Evolutionary conservation across 2,113 vertebrate genomes (phyloP).

Genomic region (human (Homo sapiens)): DNA sequence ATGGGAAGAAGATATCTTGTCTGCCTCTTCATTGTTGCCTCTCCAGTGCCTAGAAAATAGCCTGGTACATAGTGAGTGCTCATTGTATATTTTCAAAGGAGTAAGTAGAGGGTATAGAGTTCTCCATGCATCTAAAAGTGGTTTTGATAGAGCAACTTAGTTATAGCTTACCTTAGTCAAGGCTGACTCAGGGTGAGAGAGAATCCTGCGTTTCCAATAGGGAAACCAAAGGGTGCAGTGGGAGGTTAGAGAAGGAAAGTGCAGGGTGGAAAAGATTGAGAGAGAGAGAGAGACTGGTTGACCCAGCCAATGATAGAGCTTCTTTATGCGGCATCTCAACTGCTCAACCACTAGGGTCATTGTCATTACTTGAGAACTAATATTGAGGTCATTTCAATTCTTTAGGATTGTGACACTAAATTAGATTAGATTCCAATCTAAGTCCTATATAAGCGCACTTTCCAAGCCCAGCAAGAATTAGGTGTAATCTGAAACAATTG

Average conservation of each 20-base stretch:
- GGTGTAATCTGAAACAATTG: not conserved
- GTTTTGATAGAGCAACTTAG: not conserved
- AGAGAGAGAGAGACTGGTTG: not conserved
- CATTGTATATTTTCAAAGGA: not conserved
- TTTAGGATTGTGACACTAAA: conserved; percentile 12
- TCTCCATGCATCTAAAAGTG: not conserved
- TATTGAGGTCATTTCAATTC: not conserved
- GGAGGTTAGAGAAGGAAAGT: not conserved
- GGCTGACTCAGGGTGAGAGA: not conserved
- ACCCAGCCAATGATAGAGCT: not conserved
- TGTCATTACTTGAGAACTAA: not conserved
- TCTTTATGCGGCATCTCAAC: not conserved
- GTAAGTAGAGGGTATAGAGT: not conserved
- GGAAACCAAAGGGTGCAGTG: not conserved
- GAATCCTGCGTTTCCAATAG: not conserved
- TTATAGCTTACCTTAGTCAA: not conserved
- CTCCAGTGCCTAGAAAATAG: not conserved
- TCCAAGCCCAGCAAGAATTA: not conserved
- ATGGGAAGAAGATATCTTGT: not conserved
- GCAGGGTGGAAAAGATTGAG: not conserved
- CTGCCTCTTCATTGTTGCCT: not conserved
- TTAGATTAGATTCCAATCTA: not conserved
- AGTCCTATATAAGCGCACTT: not conserved
- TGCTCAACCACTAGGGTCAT: not conserved
- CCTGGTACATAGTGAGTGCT: not conserved